A percentile compares a stretch with the other conserved stretches of the same genome.
phyloP scores from a whole-genome alignment of 37 sponge, comb jelly and placozoan species.

The Haliclona indistincta region DNA sequence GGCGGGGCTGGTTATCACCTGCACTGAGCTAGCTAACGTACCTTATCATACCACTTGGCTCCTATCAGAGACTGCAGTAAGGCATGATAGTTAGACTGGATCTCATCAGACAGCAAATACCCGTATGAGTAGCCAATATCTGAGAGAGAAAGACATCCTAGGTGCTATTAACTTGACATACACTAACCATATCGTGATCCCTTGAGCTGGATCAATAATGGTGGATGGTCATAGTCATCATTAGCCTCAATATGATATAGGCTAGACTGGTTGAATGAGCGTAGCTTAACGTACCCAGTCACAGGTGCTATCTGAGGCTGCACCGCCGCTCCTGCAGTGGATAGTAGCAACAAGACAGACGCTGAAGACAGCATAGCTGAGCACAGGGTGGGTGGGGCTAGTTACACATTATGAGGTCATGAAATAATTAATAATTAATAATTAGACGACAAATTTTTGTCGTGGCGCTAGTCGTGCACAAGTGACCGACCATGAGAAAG shows the following conservation, averaged over 20 bases:
- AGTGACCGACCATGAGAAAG: no score
- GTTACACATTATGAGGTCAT: no score
- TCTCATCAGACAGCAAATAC: slow-evolving; percentile 44
- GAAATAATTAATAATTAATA: no score
- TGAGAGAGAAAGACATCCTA: background rate
- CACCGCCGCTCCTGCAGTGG: background rate
- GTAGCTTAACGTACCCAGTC: slow-evolving; percentile 25
- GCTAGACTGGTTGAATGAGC: slow-evolving; percentile 20
- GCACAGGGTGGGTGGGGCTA: background rate
- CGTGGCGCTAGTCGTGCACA: no score
- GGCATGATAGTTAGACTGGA: slow-evolving; percentile 25
- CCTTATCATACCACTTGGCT: slow-evolving; percentile 31
- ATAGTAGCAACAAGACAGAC: background rate
- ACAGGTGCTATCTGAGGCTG: slow-evolving; percentile 29
- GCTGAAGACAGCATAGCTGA: background rate
- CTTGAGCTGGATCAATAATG: slow-evolving; percentile 45
- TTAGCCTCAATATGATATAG: slow-evolving; percentile 55
- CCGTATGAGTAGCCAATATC: slow-evolving; percentile 76
- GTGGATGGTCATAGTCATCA: slow-evolving; percentile 18
- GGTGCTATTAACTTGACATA: background rate
- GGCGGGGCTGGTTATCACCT: background rate
- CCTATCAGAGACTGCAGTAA: slow-evolving; percentile 37
- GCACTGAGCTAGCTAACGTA: background rate
- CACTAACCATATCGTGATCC: slow-evolving; percentile 64
- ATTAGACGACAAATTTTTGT: no score